A percentile compares a stretch with the other conserved stretches of the same genome.
These are phyloP conservation scores for Dicrurus megarhynchus DNA, from an alignment of 2,113 vertebrate genomes.

Conservation along the genomic window DNA sequence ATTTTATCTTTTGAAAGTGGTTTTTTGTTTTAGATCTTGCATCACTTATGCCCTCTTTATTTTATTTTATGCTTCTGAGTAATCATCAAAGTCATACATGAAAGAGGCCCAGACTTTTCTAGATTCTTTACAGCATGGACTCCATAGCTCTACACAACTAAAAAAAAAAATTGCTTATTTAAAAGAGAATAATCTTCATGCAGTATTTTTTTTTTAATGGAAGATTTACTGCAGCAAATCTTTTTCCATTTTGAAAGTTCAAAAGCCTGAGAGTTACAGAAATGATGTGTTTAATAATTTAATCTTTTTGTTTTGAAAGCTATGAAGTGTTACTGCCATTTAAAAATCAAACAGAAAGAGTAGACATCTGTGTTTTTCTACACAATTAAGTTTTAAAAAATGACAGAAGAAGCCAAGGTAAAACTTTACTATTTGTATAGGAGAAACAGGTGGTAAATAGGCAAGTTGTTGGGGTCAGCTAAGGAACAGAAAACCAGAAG, in stretches of 20 bases:
- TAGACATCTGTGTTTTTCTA: fast-evolving
- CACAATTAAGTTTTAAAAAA: neutral
- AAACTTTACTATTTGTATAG: neutral
- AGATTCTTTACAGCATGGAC: neutral
- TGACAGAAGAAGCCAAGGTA: neutral
- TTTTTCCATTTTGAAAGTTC: neutral
- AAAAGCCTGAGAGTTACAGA: neutral
- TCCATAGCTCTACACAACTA: neutral
- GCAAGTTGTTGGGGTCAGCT: neutral
- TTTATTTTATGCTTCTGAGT: neutral
- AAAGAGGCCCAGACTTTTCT: neutral
- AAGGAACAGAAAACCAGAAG: neutral
- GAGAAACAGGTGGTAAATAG: neutral
- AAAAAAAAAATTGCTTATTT: neutral
- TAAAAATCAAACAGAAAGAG: neutral
- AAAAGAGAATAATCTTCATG: neutral
- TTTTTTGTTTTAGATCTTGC: neutral
- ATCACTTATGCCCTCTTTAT: neutral
- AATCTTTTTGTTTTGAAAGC: neutral
- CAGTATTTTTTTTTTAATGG: neutral
- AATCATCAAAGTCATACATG: neutral
- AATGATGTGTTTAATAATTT: neutral
- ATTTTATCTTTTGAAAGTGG: neutral
- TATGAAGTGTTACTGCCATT: neutral
- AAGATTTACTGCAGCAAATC: neutral